Base-by-base conservation (phyloP, 2,113 vertebrate genomes). In the Hemiprocne comata region DNA sequence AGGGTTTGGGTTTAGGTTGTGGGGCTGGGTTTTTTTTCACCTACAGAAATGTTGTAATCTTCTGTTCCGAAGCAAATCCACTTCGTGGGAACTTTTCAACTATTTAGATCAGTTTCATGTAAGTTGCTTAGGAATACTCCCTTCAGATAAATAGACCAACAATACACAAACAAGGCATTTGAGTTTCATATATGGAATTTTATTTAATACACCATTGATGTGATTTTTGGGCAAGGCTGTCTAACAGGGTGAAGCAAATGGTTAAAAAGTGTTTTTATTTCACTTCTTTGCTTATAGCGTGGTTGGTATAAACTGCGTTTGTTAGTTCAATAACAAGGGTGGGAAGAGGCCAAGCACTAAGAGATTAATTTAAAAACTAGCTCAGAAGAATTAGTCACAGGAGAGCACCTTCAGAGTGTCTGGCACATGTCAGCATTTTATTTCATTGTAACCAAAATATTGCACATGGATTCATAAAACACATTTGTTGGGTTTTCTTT, bases 401-500 rank as follows among this genome's bases (percentile, higher is more conserved):
- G 94, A 97, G 97, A 97, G 71, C 93, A 97, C 95, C 93, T 96
- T 98, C 88, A 90, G 96, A 85, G 89, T 97, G 95, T 97, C 97
- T 96, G 98, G 97, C 96, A 96, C 80, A 48, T 64, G 64, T 96
- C 94, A 95, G 94, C 91, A 92, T 98, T 98, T 97, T 98, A 97
- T 98, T 98, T 99, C 96, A 98, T 92, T 87, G 97, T 97, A 97
- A 98, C 89, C 95, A 96, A 97, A 97, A 97, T 96, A 97, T 97
- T 97, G 98, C 97, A 97, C 89, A 83, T 93, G 93, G 95, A 89
- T 87, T 97, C 97, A 97, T 98, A 98, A 98, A 98, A 98, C 95
- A 97, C 87, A 94, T 97, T 97, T 98, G 93, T 96, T 97, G 82
- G 89, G 67, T 94, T 97, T 81, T 67, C 96, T 96, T 98, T 97